Conservation (phyloP, 2,797 vertebrate species). For the Chlorospingus semifuscus region DNA sequence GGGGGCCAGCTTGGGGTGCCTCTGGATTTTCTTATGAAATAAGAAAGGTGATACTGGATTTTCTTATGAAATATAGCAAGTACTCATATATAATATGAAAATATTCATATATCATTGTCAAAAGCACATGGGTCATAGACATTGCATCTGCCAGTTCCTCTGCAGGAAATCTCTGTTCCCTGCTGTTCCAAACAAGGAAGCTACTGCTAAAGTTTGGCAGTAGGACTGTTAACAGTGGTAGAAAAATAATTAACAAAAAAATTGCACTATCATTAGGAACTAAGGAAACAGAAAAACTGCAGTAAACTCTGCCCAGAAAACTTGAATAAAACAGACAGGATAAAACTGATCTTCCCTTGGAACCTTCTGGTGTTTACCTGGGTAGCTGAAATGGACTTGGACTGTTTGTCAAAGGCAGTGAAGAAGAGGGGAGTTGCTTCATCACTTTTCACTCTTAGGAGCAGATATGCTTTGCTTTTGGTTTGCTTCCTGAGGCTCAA, state of each 20-base stretch:
- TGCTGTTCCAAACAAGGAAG: neutral
- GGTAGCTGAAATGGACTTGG: neutral
- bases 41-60: neutral
- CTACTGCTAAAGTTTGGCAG: neutral
- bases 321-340: neutral
- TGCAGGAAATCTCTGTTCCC: neutral
- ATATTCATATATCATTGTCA: neutral
- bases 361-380: neutral
- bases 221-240: neutral
- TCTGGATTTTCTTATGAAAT: neutral
- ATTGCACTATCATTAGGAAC: neutral
- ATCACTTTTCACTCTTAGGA: neutral
- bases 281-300: neutral
- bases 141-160: neutral
- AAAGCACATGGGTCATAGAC: neutral
- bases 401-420: neutral
- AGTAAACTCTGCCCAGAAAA: neutral
- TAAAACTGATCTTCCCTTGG: neutral
- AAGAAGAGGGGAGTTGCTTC: neutral
- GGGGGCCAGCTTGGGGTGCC: neutral
- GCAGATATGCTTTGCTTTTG: neutral
- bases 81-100: neutral
- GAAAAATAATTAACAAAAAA: neutral
- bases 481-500: neutral
- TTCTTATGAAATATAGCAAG: neutral